A percentile compares a stretch with the other conserved stretches of the same genome.
These are phyloP conservation scores for Smittia aterrima DNA, from an alignment of 2,888 invertebrate genomes.

Conservation along the genomic window DNA sequence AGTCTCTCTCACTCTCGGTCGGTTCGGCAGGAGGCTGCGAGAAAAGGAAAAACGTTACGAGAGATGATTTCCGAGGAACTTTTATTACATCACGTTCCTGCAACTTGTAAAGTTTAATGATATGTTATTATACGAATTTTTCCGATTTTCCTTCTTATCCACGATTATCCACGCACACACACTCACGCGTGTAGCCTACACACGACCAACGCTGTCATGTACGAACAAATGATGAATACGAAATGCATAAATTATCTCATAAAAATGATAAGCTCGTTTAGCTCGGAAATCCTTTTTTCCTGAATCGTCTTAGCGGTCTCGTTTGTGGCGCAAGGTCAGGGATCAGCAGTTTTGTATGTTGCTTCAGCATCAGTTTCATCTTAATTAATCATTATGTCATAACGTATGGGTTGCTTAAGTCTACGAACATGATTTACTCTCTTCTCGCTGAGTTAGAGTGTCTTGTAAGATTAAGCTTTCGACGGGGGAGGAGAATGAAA, in stretches of 20 bases:
- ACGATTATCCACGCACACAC: neutral
- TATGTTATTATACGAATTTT: constrained; percentile 33
- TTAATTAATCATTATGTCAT: constrained; percentile 39
- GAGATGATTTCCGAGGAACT: neutral
- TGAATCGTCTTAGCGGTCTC: neutral
- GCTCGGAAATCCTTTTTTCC: constrained; percentile 33
- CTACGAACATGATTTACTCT: neutral
- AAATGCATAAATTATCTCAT: constrained; percentile 37
- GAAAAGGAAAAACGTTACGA: neutral
- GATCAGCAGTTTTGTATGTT: neutral
- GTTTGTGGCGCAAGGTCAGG: constrained; percentile 27
- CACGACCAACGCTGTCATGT: neutral
- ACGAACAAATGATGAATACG: constrained; percentile 21
- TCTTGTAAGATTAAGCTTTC: neutral
- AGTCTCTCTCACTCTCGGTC: neutral
- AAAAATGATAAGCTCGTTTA: constrained; percentile 36
- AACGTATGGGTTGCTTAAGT: constrained; percentile 1
- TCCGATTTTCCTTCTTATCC: neutral
- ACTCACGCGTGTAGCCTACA: neutral
- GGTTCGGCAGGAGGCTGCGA: neutral
- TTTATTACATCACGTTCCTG: constrained; percentile 40
- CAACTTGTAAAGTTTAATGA: constrained; percentile 41
- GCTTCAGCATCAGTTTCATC: constrained; percentile 20
- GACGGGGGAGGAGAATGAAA: neutral
- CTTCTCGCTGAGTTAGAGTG: neutral